Conservation (phyloP, 2,888 invertebrate species). For the Meloe dianella region DNA sequence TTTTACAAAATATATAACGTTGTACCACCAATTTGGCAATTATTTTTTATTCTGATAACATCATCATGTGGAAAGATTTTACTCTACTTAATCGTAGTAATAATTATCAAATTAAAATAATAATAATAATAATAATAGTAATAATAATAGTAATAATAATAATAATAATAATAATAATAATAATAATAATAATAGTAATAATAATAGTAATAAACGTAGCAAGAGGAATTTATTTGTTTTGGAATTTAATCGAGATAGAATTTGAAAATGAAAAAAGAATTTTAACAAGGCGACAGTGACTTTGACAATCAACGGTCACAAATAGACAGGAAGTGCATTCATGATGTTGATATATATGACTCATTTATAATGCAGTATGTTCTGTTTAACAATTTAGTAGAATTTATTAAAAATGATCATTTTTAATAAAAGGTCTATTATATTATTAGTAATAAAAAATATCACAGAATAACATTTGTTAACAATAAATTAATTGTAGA, state of each 20-base stretch:
- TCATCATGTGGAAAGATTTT: too few relatives aligned
- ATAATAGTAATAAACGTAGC: too few relatives aligned
- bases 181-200: too few relatives aligned
- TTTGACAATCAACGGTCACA: constrained; percentile 25
- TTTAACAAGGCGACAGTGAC: constrained; percentile 1
- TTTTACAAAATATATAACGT: not conserved
- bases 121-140: too few relatives aligned
- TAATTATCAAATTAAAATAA: not conserved
- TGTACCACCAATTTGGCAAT: not conserved
- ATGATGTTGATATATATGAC: constrained; percentile 25
- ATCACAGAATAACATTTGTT: not conserved
- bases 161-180: too few relatives aligned
- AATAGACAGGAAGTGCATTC: constrained; percentile 29
- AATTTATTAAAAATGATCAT: constrained; percentile 18
- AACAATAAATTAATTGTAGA: constrained; percentile 1
- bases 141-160: too few relatives aligned
- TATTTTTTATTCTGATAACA: not conserved
- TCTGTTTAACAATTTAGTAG: constrained; percentile 21
- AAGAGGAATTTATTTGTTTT: not conserved
- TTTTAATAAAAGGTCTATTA: constrained; percentile 20
- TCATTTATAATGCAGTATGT: constrained; percentile 24
- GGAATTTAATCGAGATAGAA: not conserved
- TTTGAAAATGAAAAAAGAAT: not conserved
- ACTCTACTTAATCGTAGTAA: not conserved
- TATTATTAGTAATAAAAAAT: not conserved